These are phyloP conservation scores for Rapana venosa DNA, from an alignment of 2,888 invertebrate genomes.

Conservation along the genomic window DNA sequence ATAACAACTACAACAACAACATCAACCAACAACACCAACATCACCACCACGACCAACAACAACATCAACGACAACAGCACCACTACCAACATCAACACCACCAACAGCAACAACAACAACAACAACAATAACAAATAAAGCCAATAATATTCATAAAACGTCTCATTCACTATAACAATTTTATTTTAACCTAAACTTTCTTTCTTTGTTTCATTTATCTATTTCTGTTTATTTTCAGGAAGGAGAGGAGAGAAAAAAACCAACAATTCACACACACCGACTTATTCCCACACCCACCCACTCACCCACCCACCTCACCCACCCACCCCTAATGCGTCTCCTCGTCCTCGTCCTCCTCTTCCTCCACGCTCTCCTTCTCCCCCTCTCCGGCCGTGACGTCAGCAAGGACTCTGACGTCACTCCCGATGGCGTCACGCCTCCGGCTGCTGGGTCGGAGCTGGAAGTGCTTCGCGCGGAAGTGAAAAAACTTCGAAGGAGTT, in stretches of 20 bases:
- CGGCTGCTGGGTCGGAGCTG: background rate
- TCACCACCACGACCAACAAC: too few species aligned
- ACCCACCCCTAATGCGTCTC: background rate
- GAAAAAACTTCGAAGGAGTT: constrained; percentile 8
- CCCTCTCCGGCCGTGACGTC: background rate
- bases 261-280: too few species aligned
- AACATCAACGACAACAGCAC: background rate
- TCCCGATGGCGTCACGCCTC: background rate
- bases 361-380: background rate
- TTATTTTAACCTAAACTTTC: too few species aligned
- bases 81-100: background rate
- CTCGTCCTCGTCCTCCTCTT: background rate
- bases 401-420: background rate
- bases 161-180: background rate
- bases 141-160: background rate
- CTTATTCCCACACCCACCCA: background rate
- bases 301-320: background rate
- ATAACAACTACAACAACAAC: too few species aligned
- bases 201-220: too few species aligned
- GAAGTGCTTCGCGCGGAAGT: constrained; percentile 4
- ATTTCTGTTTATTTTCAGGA: too few species aligned
- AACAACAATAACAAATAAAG: background rate
- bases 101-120: background rate
- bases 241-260: too few species aligned
- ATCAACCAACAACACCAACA: too few species aligned